Percentiles rank a stretch among this genome's conserved stretches.
phyloP scores from a whole-genome alignment of 23 tunicate species.

The Halocynthia roretzi region DNA sequence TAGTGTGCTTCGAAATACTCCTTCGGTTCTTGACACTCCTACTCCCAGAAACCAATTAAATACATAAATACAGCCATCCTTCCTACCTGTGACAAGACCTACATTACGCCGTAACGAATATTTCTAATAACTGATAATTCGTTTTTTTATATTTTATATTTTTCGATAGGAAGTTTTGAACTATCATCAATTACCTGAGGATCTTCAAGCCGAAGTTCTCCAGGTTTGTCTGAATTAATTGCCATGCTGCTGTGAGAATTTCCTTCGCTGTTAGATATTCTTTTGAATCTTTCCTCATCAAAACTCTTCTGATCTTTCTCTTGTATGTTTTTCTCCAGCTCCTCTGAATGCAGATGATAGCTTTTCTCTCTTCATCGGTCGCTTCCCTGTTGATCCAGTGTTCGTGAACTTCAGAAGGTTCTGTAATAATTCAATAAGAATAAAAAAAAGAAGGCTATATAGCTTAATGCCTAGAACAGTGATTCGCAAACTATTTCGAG shows the following conservation, averaged over 20 bases:
- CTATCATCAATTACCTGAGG: constrained; percentile 29
- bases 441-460: too few species aligned
- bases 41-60: too few species aligned
- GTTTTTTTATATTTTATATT: too few species aligned
- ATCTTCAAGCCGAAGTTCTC: constrained; percentile 25
- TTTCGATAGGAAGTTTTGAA: background rate
- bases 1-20: too few species aligned
- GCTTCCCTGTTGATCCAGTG: constrained; percentile 30
- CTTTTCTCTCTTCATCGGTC: constrained; percentile 37
- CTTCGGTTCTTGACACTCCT: too few species aligned
- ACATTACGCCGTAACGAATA: too few species aligned
- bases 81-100: too few species aligned
- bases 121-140: too few species aligned
- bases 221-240: constrained; percentile 28
- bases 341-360: constrained; percentile 47
- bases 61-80: too few species aligned
- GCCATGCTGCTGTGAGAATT: constrained; percentile 33
- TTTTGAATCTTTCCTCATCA: constrained; percentile 11
- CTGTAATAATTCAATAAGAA: background rate
- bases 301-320: constrained; percentile 26
- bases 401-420: constrained; percentile 28
- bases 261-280: constrained; percentile 42
- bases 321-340: constrained; percentile 51
- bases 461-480: too few species aligned
- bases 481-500: too few species aligned